Evolutionary conservation across 2,797 vertebrate genomes (phyloP).

Genomic region (Siniperca obscura): DNA sequence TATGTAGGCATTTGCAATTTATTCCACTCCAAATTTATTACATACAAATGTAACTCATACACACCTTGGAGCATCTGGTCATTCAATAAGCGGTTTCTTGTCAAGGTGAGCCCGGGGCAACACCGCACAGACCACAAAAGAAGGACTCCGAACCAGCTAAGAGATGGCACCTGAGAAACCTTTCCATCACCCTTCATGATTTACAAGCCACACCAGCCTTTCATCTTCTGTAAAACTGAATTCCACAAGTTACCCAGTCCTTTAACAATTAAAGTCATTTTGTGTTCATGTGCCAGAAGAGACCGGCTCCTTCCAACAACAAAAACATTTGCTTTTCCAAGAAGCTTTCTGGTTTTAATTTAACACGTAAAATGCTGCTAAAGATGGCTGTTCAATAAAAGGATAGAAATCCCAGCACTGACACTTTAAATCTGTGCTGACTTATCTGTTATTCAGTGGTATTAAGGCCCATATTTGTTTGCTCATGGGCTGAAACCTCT

Average conservation of each 20-base stretch:
- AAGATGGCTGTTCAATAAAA: slow-evolving; percentile 56
- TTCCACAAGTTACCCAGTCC: slow-evolving; percentile 52
- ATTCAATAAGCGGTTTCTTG: slow-evolving; percentile 53
- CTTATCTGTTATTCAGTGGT: slow-evolving; percentile 62
- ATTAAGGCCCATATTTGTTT: slow-evolving; percentile 70
- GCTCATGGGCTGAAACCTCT: slow-evolving; percentile 58
- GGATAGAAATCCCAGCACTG: slow-evolving; percentile 67
- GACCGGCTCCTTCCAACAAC: slow-evolving; percentile 46
- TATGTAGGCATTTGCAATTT: background rate
- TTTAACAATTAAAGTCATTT: slow-evolving; percentile 46
- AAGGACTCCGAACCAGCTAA: slow-evolving; percentile 38
- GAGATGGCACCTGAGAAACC: slow-evolving; percentile 68
- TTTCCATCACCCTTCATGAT: slow-evolving; percentile 64
- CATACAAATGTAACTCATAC: slow-evolving; percentile 27
- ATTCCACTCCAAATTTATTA: background rate
- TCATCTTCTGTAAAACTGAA: slow-evolving; percentile 69
- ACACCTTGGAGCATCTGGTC: slow-evolving; percentile 48
- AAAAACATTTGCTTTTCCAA: slow-evolving; percentile 53
- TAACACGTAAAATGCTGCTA: slow-evolving; percentile 40
- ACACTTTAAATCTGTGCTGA: slow-evolving; percentile 66
- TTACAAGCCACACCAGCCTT: slow-evolving; percentile 66
- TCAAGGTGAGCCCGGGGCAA: slow-evolving; percentile 66
- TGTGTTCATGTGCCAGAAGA: slow-evolving; percentile 49
- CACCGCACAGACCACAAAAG: slow-evolving; percentile 61
- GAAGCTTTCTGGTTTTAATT: slow-evolving; percentile 61